Percentiles rank a stretch among this genome's conserved stretches.
phyloP scores from a whole-genome alignment of 2,797 vertebrate genomes.

The Pteronotus mesoamericanus region DNA sequence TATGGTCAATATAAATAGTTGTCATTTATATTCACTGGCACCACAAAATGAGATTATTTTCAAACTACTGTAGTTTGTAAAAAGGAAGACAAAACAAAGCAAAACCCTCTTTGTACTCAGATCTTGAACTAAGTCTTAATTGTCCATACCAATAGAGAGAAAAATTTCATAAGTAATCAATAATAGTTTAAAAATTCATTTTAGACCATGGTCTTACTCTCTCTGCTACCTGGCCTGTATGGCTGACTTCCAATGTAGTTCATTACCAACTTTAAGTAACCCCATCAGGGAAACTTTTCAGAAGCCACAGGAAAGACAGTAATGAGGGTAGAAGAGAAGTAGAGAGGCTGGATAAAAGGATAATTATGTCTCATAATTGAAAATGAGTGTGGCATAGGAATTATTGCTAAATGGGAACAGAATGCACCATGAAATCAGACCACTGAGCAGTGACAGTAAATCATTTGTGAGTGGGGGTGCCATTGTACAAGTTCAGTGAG shows the following conservation, averaged over 20 bases:
- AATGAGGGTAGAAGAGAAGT: neutral
- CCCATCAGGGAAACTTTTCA: neutral
- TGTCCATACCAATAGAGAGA: neutral
- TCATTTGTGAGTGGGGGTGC: neutral
- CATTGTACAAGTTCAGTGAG: neutral
- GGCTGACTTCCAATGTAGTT: neutral
- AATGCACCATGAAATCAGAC: neutral
- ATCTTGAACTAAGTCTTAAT: conserved; percentile 33
- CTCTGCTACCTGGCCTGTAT: neutral
- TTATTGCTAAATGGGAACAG: conserved; percentile 44
- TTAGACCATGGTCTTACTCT: neutral
- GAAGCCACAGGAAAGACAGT: neutral
- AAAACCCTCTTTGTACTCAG: neutral
- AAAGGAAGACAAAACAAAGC: neutral
- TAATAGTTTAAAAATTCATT: neutral
- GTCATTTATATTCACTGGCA: conserved; percentile 51
- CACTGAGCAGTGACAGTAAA: neutral
- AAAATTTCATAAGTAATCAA: conserved; percentile 6
- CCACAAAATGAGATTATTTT: conserved; percentile 54
- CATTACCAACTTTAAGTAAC: neutral
- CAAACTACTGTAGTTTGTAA: conserved; percentile 57
- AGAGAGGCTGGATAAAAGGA: neutral
- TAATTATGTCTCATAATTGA: neutral
- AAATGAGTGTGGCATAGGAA: neutral
- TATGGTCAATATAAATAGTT: conserved; percentile 55